Evolutionary conservation across 2,113 vertebrate genomes (phyloP).

Genomic region (Syrrhaptes paradoxus): DNA sequence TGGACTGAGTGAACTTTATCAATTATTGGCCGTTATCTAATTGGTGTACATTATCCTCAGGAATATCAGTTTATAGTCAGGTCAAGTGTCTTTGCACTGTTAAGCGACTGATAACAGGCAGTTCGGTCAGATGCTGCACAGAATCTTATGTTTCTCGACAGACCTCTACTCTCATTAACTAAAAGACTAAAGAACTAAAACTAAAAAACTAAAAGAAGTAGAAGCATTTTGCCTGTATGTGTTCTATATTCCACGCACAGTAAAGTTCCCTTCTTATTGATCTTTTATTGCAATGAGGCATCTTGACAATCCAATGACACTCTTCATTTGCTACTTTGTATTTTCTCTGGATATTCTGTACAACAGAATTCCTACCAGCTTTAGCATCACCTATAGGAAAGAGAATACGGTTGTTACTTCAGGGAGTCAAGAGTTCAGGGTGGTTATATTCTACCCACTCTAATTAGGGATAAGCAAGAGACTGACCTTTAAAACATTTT

Average conservation of each 20-base stretch:
- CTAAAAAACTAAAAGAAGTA: background rate
- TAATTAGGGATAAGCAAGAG: background rate
- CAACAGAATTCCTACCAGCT: background rate
- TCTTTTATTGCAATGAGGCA: background rate
- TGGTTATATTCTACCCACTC: background rate
- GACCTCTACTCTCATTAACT: background rate
- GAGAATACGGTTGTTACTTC: background rate
- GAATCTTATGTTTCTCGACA: background rate
- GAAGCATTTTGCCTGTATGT: background rate
- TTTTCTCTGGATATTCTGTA: background rate
- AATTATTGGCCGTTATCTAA: background rate
- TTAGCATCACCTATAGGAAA: background rate
- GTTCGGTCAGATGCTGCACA: background rate
- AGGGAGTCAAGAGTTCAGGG: background rate
- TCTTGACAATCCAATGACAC: background rate
- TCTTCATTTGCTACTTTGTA: background rate
- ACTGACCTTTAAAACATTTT: background rate
- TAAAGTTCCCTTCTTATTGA: background rate
- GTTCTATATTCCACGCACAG: background rate
- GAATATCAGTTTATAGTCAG: background rate
- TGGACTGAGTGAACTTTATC: background rate
- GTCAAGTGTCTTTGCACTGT: background rate
- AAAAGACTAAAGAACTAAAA: background rate
- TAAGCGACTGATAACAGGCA: background rate
- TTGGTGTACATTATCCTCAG: background rate